These are phyloP conservation scores for Bufo bufo DNA, from an alignment of 2,113 vertebrate genomes.

Conservation along the genomic window DNA sequence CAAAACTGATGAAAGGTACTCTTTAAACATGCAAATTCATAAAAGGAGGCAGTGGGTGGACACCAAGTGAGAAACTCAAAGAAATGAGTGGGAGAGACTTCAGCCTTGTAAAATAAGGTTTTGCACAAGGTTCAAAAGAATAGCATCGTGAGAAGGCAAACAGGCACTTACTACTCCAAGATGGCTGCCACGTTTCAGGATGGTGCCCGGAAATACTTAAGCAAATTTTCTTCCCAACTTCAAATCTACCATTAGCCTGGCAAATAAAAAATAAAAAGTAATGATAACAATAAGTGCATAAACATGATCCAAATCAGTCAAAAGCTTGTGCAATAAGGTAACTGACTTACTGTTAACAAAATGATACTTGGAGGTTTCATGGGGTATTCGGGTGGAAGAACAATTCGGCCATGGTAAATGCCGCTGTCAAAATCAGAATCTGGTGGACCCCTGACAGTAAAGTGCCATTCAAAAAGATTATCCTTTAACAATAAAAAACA, in stretches of 20 bases:
- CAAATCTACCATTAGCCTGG: conserved; percentile 97
- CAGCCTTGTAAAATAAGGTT: not conserved
- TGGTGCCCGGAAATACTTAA: conserved; percentile 98
- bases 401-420: conserved; percentile 94
- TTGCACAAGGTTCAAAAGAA: not conserved
- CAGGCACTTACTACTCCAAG: conserved; percentile 94
- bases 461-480: conserved; percentile 99
- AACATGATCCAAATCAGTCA: too few relatives aligned
- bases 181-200: conserved; percentile 98
- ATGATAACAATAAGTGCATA: not conserved
- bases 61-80: not conserved
- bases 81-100: not conserved
- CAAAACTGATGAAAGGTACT: too few relatives aligned
- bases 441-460: conserved; percentile 94
- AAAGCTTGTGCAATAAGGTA: not conserved
- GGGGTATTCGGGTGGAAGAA: conserved; percentile 95
- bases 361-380: conserved; percentile 99
- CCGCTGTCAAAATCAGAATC: conserved; percentile 98
- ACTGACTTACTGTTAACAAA: conserved; percentile 86
- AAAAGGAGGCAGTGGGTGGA: not conserved
- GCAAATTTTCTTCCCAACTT: conserved; percentile 99
- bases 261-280: conserved; percentile 27
- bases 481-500: conserved; percentile 76
- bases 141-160: not conserved
- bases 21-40: too few relatives aligned